Conservation (phyloP, 2,888 invertebrate species). For the Zelleria hepariella region DNA sequence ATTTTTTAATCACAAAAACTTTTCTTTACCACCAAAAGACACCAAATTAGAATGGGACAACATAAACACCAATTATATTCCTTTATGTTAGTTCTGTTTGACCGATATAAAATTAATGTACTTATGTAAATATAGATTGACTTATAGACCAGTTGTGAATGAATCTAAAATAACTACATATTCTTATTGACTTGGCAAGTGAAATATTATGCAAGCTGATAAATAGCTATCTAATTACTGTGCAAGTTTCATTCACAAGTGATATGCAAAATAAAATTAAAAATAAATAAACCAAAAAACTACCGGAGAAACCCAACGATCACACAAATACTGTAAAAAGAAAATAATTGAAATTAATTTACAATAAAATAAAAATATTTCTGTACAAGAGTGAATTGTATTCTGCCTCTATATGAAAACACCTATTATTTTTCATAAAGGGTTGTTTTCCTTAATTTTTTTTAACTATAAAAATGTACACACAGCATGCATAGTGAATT, state of each 20-base stretch:
- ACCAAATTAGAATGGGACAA: not conserved
- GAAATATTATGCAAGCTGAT: too few relatives aligned
- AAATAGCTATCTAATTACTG: too few relatives aligned
- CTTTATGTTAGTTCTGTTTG: not conserved
- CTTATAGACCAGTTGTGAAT: not conserved
- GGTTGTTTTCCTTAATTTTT: not conserved
- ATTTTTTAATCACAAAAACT: not conserved
- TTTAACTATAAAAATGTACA: not conserved
- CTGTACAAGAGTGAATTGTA: not conserved
- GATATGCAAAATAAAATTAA: slow-evolving; percentile 5
- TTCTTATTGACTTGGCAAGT: not conserved
- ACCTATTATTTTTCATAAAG: too few relatives aligned
- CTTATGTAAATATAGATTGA: not conserved
- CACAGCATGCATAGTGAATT: not conserved
- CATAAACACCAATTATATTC: not conserved
- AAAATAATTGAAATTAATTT: slow-evolving; percentile 27
- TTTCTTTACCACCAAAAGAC: not conserved
- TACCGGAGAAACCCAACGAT: slow-evolving; percentile 63
- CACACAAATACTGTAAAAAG: slow-evolving; percentile 56
- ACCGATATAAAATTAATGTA: not conserved
- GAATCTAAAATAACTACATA: too few relatives aligned
- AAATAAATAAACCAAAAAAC: slow-evolving; percentile 42
- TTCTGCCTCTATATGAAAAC: too few relatives aligned
- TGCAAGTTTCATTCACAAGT: not conserved
- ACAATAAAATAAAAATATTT: slow-evolving; percentile 29